Evolutionary conservation across 2,113 vertebrate genomes (phyloP).

Genomic region (Probosciger aterrimus): DNA sequence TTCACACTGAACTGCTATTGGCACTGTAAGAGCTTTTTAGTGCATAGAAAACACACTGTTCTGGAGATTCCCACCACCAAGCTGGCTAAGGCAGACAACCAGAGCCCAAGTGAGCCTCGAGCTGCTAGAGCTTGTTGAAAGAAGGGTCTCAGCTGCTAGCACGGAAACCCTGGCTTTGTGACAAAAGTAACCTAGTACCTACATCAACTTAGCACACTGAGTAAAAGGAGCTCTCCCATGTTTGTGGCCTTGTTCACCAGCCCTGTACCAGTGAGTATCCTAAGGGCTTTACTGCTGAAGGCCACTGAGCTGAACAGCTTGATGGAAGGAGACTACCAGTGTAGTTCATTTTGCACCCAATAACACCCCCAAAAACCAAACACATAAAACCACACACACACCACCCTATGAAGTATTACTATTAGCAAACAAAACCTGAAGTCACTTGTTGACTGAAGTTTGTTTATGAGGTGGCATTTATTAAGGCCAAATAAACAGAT

Average conservation of each 20-base stretch:
- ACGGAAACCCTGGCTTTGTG: neutral
- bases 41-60: neutral
- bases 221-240: neutral
- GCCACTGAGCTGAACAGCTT: neutral
- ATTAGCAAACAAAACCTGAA: neutral
- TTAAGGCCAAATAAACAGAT: neutral
- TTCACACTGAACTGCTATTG: neutral
- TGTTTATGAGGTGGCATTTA: neutral
- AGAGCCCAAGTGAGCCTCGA: neutral
- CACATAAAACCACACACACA: rapidly evolving
- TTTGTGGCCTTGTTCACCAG: neutral
- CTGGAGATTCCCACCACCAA: rapidly evolving
- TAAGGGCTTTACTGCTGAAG: neutral
- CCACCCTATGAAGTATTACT: neutral
- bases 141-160: neutral
- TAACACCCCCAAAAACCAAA: neutral
- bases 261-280: neutral
- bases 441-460: neutral
- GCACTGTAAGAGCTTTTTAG: neutral
- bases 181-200: neutral
- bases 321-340: neutral
- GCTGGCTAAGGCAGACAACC: neutral
- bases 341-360: neutral
- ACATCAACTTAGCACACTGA: rapidly evolving
- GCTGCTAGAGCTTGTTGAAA: neutral